Base-by-base conservation (phyloP, 2,888 invertebrate genomes). In the Acrocyrtus sp. region DNA sequence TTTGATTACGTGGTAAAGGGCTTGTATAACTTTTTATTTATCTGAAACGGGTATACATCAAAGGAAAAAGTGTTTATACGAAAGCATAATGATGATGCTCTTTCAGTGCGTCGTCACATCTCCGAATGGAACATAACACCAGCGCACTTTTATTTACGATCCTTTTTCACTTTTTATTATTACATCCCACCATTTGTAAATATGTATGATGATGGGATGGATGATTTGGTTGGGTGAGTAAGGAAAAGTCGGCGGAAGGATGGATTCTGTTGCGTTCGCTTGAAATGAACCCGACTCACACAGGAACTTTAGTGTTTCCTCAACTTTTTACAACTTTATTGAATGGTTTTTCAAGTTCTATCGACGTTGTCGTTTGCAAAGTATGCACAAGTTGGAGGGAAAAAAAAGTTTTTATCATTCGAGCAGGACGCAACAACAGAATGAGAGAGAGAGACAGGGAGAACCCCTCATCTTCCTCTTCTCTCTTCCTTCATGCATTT, bases 161-260 rank as follows among this genome's bases (percentile, higher is more conserved):
- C 48, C 60, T 61, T 60, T 65, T 58, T 58, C 57, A 60, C 65
- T 72, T 72, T 72, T 72, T 72, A 72, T 72, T 72, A 54, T 72
- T 48, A 54, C 66, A 65, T 72, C 43, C 66, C 66, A 65, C 72
- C 66, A 66, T 72, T 72, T 66, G 72, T 66, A 66, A 53, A 65
- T 58, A 66, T n/a, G n/a, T n/a, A n/a, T 72, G 58, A 72, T 70
- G 53, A 66, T 41, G 66, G 72, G 60, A 60, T 41, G 61, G 66
- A 48, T 51, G 72, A 72, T 72, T 72, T 60, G 72, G 60, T 66
- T 61, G 66, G 72, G 29, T 66, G 60, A 66, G 53, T 65, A 72
- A 58, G 72, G 66, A 65, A 66, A 70, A 72, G 58, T 65, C 48
- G 62, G 60, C 58, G 65, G 62, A 43, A 47, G 70, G 45, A 54